Evolutionary conservation across 35 echinoderm and acorn worm species (phyloP).

Genomic region (Ophioderma brevispina): DNA sequence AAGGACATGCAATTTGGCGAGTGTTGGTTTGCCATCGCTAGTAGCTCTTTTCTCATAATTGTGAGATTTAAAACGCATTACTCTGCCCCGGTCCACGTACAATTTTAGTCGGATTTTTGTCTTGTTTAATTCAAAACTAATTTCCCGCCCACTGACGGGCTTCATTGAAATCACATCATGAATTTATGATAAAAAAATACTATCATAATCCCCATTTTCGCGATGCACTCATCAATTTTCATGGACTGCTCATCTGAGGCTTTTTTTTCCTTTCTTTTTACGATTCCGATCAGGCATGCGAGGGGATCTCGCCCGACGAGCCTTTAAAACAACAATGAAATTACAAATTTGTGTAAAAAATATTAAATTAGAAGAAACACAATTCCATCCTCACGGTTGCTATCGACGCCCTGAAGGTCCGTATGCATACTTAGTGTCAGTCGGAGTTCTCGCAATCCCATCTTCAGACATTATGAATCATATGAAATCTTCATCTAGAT

Average conservation of each 20-base stretch:
- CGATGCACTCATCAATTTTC: not conserved
- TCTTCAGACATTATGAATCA: not conserved
- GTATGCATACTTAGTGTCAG: not conserved
- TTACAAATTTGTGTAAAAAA: not conserved
- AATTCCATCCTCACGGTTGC: not conserved
- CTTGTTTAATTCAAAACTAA: constrained; percentile 5
- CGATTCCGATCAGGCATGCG: not conserved
- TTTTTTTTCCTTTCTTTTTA: not conserved
- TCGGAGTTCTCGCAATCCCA: not conserved
- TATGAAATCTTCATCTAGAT: not conserved
- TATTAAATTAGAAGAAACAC: not conserved
- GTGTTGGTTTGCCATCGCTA: not conserved
- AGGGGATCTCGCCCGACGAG: not conserved
- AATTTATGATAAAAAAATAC: not conserved
- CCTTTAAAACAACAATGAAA: constrained; percentile 10
- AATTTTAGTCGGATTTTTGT: not conserved
- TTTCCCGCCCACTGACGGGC: not conserved
- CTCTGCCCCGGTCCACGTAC: not conserved
- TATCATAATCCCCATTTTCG: not conserved
- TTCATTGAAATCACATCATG: not conserved
- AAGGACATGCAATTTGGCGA: not conserved
- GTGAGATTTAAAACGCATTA: constrained; percentile 6
- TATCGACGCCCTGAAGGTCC: not conserved
- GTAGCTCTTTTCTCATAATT: not conserved
- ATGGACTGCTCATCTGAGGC: not conserved